Evolutionary conservation across 2,888 invertebrate genomes (phyloP).

Genomic region (Dromius quadrimaculatus): DNA sequence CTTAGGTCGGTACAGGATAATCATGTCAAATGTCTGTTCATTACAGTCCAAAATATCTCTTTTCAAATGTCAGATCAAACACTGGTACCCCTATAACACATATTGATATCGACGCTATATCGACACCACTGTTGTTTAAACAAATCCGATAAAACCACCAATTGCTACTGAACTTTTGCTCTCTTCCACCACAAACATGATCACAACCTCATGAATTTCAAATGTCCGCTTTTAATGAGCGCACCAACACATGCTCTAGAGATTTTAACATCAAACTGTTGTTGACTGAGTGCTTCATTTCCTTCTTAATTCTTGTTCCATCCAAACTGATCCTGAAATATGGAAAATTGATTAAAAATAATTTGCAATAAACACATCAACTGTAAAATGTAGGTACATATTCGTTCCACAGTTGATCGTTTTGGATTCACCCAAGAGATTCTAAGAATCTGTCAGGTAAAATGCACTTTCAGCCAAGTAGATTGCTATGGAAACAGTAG

Average conservation of each 20-base stretch:
- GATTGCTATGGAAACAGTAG: too few species aligned
- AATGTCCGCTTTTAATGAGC: slow-evolving; percentile 42
- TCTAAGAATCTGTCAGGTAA: too few species aligned
- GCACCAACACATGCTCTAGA: neutral
- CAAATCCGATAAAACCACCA: slow-evolving; percentile 28
- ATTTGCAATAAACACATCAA: too few species aligned
- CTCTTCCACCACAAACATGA: neutral
- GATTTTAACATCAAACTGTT: neutral
- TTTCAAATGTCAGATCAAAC: neutral
- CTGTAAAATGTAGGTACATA: too few species aligned
- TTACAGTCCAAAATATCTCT: too few species aligned
- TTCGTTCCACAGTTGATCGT: too few species aligned
- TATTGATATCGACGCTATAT: slow-evolving; percentile 1
- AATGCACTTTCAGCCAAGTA: too few species aligned
- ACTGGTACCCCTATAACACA: slow-evolving; percentile 4
- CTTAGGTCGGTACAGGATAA: too few species aligned
- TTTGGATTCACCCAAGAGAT: too few species aligned
- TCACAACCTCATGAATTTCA: slow-evolving; percentile 38
- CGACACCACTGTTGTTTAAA: slow-evolving; percentile 28
- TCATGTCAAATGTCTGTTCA: neutral
- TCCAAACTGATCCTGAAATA: too few species aligned
- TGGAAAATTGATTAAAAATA: too few species aligned
- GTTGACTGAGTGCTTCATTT: neutral
- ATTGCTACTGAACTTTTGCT: neutral
- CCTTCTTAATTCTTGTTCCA: too few species aligned